Conservation (phyloP, 2,797 vertebrate species). For the Mus spretus region DNA sequence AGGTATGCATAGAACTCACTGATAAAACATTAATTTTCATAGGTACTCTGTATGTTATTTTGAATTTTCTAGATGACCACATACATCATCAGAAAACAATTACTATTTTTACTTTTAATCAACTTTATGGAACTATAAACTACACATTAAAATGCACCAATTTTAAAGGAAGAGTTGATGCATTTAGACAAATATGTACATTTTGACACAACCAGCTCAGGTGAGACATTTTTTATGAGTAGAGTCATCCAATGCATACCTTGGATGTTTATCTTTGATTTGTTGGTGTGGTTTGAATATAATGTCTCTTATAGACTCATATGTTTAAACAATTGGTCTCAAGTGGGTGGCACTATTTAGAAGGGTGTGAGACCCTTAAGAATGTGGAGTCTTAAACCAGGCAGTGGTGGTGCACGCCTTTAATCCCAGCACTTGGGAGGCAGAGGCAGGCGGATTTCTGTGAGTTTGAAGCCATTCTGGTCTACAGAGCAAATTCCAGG, state of each 20-base stretch:
- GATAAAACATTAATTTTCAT: slow-evolving; percentile 23
- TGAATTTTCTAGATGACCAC: slow-evolving; percentile 35
- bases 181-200: slow-evolving; percentile 24
- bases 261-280: neutral
- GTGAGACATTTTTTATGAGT: slow-evolving; percentile 4
- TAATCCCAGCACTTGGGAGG: neutral
- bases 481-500: neutral
- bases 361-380: neutral
- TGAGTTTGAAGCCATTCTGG: neutral
- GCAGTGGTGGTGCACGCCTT: neutral
- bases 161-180: slow-evolving; percentile 35
- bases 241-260: neutral
- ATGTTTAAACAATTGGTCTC: neutral
- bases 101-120: slow-evolving; percentile 50
- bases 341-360: neutral
- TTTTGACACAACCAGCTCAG: neutral
- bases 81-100: neutral
- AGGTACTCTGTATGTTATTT: slow-evolving; percentile 5
- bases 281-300: neutral
- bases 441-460: neutral
- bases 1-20: neutral
- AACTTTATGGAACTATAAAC: slow-evolving; percentile 41
- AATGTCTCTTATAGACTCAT: neutral
- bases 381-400: neutral
- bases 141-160: slow-evolving; percentile 3